Base-by-base conservation (phyloP, 2,888 invertebrate genomes). In the Drosophila peninsularis region DNA sequence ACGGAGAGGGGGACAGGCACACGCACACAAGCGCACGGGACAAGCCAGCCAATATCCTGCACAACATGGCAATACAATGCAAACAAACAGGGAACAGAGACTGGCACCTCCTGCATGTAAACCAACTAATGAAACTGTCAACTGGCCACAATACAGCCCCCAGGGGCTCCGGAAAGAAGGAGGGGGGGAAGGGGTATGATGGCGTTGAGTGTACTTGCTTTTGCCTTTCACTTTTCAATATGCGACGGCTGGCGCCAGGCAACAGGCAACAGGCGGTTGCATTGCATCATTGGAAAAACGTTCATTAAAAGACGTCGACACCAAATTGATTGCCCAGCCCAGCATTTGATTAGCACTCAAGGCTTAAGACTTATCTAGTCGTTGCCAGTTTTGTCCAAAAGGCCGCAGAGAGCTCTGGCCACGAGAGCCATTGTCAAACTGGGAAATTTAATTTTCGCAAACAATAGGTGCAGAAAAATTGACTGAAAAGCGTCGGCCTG, bases 91-190 rank as follows among this genome's bases (percentile, higher is more conserved):
- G 65, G 66, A 69, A 57, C 63, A 69, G 68, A 37, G 62, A 62
- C 57, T 56, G 52, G 36, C 61, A 60, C 45, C 55, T 66, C 44
- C 70, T 62, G 61, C 62, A 88, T 88, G 83, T 88, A 79, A 86
- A 86, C 84, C 87, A 83, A 86, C 88, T 88, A 85, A 85, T 85
- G 85, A 88, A 88, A 85, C 84, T 85, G 85, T 85, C 85, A 85
- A 87, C 85, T 85, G 82, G 86, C 83, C 88, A 64, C 82, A 87
- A 71, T 64, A 62, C 61, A 71, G 50, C 39, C 64, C 54, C 50
- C 30, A 53, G 44, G 55, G 61, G 53, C 14, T 17, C 27, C 17
- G 34, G 42, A 3, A 27, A n/a, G n/a, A n/a, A 24, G 5, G 5
- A 13, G 34, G 5, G 19, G 32, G 19, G 32, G 3, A 5, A 9